Base-by-base conservation (phyloP, 2,888 invertebrate genomes). In the Eupelmus urozonus region DNA sequence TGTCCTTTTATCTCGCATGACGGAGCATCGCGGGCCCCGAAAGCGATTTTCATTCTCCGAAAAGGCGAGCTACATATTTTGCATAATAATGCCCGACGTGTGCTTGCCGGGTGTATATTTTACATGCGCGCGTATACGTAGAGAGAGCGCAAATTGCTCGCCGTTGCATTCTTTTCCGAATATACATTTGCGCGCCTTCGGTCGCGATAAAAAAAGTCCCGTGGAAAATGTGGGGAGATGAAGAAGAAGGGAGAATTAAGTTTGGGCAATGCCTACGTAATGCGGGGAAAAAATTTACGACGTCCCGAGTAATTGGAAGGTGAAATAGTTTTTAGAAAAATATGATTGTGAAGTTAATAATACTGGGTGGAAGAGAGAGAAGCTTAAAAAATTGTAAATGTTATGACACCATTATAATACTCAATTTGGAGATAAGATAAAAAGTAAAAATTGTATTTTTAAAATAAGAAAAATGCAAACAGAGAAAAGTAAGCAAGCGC, bases 11-110 rank as follows among this genome's bases (percentile, higher is more conserved):
- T 78, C 62, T 62, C 67, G 29, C 67, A 62, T 45, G 67, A 66
- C 71, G 65, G 57, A 60, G 63, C 49, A 18, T 57, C 16, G 9
- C n/a, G 55, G 49, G 20, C 25, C 16, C 13, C 51, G 66, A 49
- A 60, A 70, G 53, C 53, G 77, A 63, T 66, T 72, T 77, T 72
- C 77, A 40, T 72, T 72, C 71, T 71, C 60, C 34, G 63, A n/a
- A n/a, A n/a, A n/a, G n/a, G n/a, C n/a, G n/a, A 20, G 40, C 60
- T 66, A 57, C 72, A 69, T 73, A 78, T 78, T 78, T 78, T 67
- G 57, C 67, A 78, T 72, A 78, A 78, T 73, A 73, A 73, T 62
- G 63, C 60, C 51, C 60, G 57, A 60, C 60, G 72, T 23, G 13
- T 18, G 9, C 16, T 34, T 20, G 9, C 20, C 34, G 7, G 4